Percentiles rank a stretch among this genome's conserved stretches.
Evolutionary conservation across 2,113 vertebrate genomes (phyloP).

Genomic region (Sturnira hondurensis): DNA sequence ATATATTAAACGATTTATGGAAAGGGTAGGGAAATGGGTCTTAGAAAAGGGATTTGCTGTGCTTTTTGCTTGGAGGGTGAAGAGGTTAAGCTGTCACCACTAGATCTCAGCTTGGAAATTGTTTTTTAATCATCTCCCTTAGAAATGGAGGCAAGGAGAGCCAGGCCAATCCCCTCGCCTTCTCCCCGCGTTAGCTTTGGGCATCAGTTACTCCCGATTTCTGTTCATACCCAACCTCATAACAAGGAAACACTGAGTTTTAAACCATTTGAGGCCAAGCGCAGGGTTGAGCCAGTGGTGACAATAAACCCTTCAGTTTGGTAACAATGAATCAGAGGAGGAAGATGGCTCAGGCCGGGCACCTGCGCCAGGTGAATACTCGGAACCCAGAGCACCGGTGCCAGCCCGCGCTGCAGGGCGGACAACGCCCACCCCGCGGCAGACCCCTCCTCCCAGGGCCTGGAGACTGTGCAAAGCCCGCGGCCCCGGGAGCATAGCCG

Average conservation of each 20-base stretch:
- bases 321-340: conserved; percentile 22
- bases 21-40: neutral
- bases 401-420: neutral
- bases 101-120: neutral
- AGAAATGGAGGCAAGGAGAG: conserved; percentile 47
- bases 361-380: conserved; percentile 36
- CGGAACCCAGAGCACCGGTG: neutral
- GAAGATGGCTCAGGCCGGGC: neutral
- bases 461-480: neutral
- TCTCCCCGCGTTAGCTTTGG: neutral
- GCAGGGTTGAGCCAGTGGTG: neutral
- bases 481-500: neutral
- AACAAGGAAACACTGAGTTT: neutral
- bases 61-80: conserved; percentile 27
- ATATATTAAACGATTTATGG: neutral
- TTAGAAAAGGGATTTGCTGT: neutral
- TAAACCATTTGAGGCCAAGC: neutral
- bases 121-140: conserved; percentile 49
- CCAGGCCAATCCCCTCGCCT: neutral
- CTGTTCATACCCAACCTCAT: neutral
- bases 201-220: neutral
- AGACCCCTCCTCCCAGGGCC: neutral
- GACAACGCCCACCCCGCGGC: neutral
- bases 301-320: neutral
- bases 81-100: conserved; percentile 38